Conservation (phyloP, 1,140 invertebrate genomes). For the Eumeta japonica region DNA sequence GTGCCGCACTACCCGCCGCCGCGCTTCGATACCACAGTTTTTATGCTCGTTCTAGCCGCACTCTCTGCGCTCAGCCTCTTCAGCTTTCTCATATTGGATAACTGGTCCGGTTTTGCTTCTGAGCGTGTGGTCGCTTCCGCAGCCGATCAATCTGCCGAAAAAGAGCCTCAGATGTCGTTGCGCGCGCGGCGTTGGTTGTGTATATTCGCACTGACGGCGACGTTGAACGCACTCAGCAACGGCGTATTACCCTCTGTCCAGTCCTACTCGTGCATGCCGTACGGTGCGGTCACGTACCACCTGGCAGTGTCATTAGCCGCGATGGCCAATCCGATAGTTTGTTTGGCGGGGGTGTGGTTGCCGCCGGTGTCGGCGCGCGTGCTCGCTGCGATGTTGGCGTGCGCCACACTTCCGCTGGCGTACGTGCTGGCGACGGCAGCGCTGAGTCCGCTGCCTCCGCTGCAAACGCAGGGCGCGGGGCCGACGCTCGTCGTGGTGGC, state of each 20-base stretch:
- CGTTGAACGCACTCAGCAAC: conserved; percentile 68
- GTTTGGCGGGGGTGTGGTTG: conserved; percentile 76
- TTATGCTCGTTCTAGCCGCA: conserved; percentile 69
- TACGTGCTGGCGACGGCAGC: conserved; percentile 72
- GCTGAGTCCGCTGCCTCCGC: conserved; percentile 72
- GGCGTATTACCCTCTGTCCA: conserved; percentile 82
- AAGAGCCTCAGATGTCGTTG: no score
- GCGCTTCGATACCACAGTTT: conserved; percentile 63
- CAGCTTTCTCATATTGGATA: conserved; percentile 62
- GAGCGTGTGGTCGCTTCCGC: conserved; percentile 43
- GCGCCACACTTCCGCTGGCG: conserved; percentile 59
- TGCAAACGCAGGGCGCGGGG: conserved; percentile 62
- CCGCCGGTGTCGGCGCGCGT: conserved; percentile 60
- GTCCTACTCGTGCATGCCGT: conserved; percentile 85
- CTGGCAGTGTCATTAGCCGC: conserved; percentile 75
- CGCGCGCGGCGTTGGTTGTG: conserved; percentile 43
- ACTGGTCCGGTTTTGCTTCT: conserved; percentile 34
- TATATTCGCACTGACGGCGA: conserved; percentile 59
- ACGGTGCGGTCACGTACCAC: conserved; percentile 81
- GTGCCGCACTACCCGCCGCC: conserved; percentile 52
- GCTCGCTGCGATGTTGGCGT: conserved; percentile 58
- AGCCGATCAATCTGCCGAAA: conserved; percentile 14
- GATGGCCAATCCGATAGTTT: conserved; percentile 83
- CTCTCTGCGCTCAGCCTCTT: conserved; percentile 61
- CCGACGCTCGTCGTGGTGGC: conserved; percentile 68